Evolutionary conservation across 2,113 vertebrate species (phyloP), one percentile per base, ranked within the genome.

Genomic region (Hemibagrus wyckioides): DNA sequence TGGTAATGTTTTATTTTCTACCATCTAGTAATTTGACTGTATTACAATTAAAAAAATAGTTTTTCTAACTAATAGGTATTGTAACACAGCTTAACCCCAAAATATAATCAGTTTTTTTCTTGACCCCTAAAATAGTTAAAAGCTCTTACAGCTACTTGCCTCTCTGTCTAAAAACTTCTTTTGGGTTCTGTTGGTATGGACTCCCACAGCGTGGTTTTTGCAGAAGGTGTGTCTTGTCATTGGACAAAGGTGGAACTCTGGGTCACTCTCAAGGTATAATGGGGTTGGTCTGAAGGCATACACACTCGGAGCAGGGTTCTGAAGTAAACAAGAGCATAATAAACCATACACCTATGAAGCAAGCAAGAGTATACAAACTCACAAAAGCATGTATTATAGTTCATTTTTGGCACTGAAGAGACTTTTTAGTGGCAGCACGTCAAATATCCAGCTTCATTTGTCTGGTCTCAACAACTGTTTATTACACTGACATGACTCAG

Each of bases 221-320:
- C 91, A 92, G 91, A 93, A 36, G 4, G 86, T 82, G 39, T 97
- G 96, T 92, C 95, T 97, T 87, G 96, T 96, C 91, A 96, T 89
- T 82, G 97, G 94, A 89, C 97, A 99, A 83, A 98, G 93, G 85
- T 97, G 95, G 92, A 96, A 97, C 48, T 98, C 97, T 69, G 94
- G 92, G 67, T 92, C 89, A 39, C 94, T 95, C 92, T 99, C 97
- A 41, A 93, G 90, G 17, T 97, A 98, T 84, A 94, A 89, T 41
- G 97, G 93, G 63, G 94, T 94, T 2, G 36, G 87, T 92, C 94
- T 96, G 92, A 95, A 92, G 1, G 94, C 89, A 91, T 95, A 90
- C 59, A 98, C 87, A 61, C 96, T 96, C 2, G 97, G 97, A 90
- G 82, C 91, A n/a, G 97, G 97, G 84, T 98, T 98, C 98, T 99